phyloP scores from a whole-genome alignment of 2,797 vertebrate genomes.

The Phrynocephalus vlangalii region DNA sequence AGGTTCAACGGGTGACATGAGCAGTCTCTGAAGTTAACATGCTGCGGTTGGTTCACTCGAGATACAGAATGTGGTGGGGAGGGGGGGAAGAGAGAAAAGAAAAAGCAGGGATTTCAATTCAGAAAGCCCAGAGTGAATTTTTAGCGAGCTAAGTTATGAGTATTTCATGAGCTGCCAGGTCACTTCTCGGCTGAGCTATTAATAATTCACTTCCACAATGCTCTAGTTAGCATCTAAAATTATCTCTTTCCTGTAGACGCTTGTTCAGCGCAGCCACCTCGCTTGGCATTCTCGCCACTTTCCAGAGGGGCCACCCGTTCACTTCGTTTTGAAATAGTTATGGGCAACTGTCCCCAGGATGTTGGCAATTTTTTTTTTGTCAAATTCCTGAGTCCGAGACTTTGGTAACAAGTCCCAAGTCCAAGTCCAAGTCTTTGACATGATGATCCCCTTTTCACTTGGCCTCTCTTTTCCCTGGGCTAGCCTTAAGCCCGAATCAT shows the following conservation, averaged over 20 bases:
- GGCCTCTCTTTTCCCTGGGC: too few relatives aligned
- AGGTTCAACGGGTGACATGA: not conserved
- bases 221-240: slow-evolving; percentile 30
- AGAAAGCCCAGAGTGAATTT: not conserved
- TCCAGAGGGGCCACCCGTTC: too few relatives aligned
- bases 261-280: not conserved
- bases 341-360: too few relatives aligned
- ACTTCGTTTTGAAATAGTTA: too few relatives aligned
- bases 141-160: slow-evolving; percentile 3
- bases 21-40: not conserved
- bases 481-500: too few relatives aligned
- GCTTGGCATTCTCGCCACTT: not conserved
- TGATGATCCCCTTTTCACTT: too few relatives aligned
- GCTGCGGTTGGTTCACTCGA: not conserved
- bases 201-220: slow-evolving; percentile 43
- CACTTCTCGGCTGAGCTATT: slow-evolving; percentile 31
- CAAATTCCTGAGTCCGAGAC: too few relatives aligned
- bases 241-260: slow-evolving; percentile 3
- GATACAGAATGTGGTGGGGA: too few relatives aligned
- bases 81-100: not conserved
- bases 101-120: not conserved
- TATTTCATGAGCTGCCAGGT: slow-evolving; percentile 43
- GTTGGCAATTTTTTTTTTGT: too few relatives aligned
- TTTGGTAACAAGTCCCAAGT: too few relatives aligned
- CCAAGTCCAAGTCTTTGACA: too few relatives aligned